Base-by-base conservation (phyloP, 2,113 vertebrate genomes). In the Apeltes quadracus region DNA sequence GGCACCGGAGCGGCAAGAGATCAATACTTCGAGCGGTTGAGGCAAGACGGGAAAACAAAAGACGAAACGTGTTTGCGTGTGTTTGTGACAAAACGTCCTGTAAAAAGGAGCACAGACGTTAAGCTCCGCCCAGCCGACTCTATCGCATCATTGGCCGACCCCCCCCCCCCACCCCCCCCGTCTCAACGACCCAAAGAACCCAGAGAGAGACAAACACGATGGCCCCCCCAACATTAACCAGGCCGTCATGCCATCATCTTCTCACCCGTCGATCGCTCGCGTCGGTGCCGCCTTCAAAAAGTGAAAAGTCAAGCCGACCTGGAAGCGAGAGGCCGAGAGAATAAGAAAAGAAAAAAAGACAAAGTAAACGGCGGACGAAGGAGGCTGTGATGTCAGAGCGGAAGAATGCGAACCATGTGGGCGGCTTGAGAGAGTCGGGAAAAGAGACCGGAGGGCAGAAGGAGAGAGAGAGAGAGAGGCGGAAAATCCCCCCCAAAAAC, bases 341-440 rank as follows among this genome's bases (percentile, higher is more conserved):
- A 36, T 38, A 20, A 67, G 43, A 59, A 55, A 71, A 50, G 8
- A 4, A 29, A 22, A 11, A 50, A 57, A n/a, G n/a, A 85, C 65
- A 81, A 84, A 63, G 50, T n/a, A 82, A 77, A 78, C 59, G 73
- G 68, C 73, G 71, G 46, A 18, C 63, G 23, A 14, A 78, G 72
- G 81, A 58, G 41, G 81, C 50, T 57, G 66, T 91, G 90, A 91
- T 89, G 91, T 91, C 84, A 92, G 78, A 82, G 61, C 18, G 1
- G 72, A 91, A 68, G 87, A 90, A 92, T 91, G 90, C 39, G 23
- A 89, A 69, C 81, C 75, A 89, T 91, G 90, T 89, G 84, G 86
- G 87, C 69, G 72, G 85, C 75, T 75, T 84, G 72, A 54, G 48
- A 83, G 59, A 81, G 81, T 63, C 15, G 7, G 62, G 76, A 68